phyloP scores from a whole-genome alignment of 2,113 vertebrate genomes.

The Dasyornis broadbenti region DNA sequence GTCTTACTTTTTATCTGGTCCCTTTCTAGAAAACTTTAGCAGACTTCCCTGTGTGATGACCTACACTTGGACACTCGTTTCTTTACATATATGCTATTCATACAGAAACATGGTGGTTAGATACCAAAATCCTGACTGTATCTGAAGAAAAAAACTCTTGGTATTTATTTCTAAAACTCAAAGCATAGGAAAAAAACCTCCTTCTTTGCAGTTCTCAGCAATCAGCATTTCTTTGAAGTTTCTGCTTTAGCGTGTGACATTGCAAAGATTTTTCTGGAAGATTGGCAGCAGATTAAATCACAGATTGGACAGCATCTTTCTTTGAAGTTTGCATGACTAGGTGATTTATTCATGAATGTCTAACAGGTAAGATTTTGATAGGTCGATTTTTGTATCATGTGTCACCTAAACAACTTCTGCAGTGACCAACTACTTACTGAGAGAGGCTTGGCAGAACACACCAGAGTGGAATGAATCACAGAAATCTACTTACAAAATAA shows the following conservation, averaged over 20 bases:
- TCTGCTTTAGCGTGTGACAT: neutral
- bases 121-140: neutral
- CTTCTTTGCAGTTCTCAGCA: neutral
- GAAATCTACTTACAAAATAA: neutral
- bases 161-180: neutral
- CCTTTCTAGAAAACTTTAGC: neutral
- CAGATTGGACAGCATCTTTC: neutral
- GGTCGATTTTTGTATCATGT: neutral
- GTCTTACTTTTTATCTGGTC: neutral
- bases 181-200: neutral
- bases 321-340: slow-evolving; percentile 7
- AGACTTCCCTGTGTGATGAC: neutral
- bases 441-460: neutral
- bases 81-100: neutral
- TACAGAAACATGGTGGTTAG: neutral
- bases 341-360: neutral
- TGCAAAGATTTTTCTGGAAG: slow-evolving; percentile 1
- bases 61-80: neutral
- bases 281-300: slow-evolving; percentile 14
- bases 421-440: neutral
- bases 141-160: neutral
- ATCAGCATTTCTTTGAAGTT: slow-evolving; percentile 36
- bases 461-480: neutral
- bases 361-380: neutral
- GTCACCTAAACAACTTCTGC: neutral